These are phyloP conservation scores for Saccostrea cuccullata DNA, from an alignment of 1,140 invertebrate species.

Conservation along the genomic window DNA sequence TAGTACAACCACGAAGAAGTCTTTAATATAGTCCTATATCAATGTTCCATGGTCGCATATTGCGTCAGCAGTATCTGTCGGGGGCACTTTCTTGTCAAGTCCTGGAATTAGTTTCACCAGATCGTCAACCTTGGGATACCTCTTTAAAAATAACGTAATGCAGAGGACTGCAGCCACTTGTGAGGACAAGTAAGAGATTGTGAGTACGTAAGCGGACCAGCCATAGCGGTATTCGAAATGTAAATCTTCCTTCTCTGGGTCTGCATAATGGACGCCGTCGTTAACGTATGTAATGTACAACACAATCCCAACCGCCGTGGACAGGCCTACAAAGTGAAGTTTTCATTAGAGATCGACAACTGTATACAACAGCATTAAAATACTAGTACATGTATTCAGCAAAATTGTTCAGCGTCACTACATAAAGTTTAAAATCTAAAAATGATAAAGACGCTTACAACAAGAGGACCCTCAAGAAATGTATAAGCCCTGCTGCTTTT, in stretches of 20 bases:
- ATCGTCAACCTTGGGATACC: constrained; percentile 62
- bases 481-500: too few relatives aligned
- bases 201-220: constrained; percentile 72
- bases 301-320: constrained; percentile 71
- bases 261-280: constrained; percentile 69
- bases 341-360: too few relatives aligned
- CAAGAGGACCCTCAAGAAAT: too few relatives aligned
- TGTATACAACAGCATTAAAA: too few relatives aligned
- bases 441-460: too few relatives aligned
- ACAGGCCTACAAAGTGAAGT: constrained; percentile 64
- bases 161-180: constrained; percentile 70
- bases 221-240: constrained; percentile 70
- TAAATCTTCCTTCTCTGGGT: constrained; percentile 55
- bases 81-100: constrained; percentile 62
- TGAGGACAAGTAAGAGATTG: constrained; percentile 66
- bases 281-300: constrained; percentile 75
- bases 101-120: constrained; percentile 68
- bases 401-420: too few relatives aligned
- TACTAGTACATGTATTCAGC: too few relatives aligned
- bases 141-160: constrained; percentile 69
- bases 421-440: too few relatives aligned
- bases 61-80: background rate
- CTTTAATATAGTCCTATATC: background rate
- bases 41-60: constrained; percentile 5
- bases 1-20: too few relatives aligned